Conservation (phyloP, 1,140 invertebrate species). For the Saccostrea glomerata region DNA sequence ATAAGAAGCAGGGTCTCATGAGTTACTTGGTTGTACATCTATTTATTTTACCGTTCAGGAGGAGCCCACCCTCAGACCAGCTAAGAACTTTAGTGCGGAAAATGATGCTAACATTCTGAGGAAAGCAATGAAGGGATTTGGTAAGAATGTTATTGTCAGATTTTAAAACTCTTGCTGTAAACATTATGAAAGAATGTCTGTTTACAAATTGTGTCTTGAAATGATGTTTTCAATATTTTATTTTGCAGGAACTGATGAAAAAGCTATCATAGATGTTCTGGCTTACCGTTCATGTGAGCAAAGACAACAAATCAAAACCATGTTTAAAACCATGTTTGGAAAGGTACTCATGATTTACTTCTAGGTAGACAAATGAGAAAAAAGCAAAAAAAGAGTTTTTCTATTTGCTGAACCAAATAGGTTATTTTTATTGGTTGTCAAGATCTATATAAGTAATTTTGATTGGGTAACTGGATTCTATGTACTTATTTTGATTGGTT, state of each 20-base stretch:
- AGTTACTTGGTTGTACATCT: neutral
- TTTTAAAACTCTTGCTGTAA: too few species aligned
- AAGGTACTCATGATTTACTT: constrained; percentile 82
- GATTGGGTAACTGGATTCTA: neutral
- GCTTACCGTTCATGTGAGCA: constrained; percentile 92
- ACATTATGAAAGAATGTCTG: too few species aligned
- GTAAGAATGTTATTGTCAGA: constrained; percentile 56
- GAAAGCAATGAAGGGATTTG: constrained; percentile 78
- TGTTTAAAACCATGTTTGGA: constrained; percentile 95
- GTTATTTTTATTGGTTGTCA: neutral
- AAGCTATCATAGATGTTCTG: constrained; percentile 93
- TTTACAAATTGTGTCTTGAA: neutral
- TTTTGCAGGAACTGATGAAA: constrained; percentile 88
- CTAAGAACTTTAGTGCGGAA: constrained; percentile 75
- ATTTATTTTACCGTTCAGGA: constrained; percentile 57
- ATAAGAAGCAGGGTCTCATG: too few species aligned
- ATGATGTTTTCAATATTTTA: neutral
- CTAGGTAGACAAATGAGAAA: neutral
- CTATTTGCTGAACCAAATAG: neutral
- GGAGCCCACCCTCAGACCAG: constrained; percentile 71
- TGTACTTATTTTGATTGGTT: neutral
- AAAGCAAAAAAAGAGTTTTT: neutral
- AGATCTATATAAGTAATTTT: neutral
- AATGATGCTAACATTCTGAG: constrained; percentile 73
- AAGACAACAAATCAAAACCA: constrained; percentile 91